Evolutionary conservation across 2,888 invertebrate species (phyloP).

Genomic region (Cinara cedri): DNA sequence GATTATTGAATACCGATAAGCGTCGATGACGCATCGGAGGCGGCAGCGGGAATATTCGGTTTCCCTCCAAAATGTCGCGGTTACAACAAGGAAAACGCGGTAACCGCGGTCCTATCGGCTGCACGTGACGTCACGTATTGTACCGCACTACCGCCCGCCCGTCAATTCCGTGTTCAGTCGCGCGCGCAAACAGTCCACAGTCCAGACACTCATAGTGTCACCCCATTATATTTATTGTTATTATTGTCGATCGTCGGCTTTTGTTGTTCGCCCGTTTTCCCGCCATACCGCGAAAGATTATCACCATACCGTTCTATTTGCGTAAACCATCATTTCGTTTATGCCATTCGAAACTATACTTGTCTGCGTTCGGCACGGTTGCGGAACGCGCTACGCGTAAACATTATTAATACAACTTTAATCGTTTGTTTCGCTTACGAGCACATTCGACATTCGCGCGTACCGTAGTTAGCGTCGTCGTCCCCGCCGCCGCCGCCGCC

Average conservation of each 20-base stretch:
- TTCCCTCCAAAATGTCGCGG: slow-evolving; percentile 42
- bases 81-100: slow-evolving; percentile 14
- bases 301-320: neutral
- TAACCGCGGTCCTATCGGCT: no score
- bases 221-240: no score
- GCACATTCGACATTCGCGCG: neutral
- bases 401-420: neutral
- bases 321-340: neutral
- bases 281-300: slow-evolving; percentile 26
- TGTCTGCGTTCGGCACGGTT: neutral
- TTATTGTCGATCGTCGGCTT: neutral
- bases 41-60: no score
- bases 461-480: neutral
- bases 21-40: neutral
- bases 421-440: neutral
- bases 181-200: slow-evolving; percentile 17
- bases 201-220: neutral
- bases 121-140: slow-evolving; percentile 23
- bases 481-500: neutral
- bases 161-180: neutral
- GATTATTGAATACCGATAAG: no score
- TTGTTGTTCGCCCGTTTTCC: slow-evolving; percentile 44
- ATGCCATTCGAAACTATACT: neutral
- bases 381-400: neutral
- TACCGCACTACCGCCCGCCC: neutral